Evolutionary conservation across 2,888 invertebrate species (phyloP).

Genomic region (Anthrax anthrax): DNA sequence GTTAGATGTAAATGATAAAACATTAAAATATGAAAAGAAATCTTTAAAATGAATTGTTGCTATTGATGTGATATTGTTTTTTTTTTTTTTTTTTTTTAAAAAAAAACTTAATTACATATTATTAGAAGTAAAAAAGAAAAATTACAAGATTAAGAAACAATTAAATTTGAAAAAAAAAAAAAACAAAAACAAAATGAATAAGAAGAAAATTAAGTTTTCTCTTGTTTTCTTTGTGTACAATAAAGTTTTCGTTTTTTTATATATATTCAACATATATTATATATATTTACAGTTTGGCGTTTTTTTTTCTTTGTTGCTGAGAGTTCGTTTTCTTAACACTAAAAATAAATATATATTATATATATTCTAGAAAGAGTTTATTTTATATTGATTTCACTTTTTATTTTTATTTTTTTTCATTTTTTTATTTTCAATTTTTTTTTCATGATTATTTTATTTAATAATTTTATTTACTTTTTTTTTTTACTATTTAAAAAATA

Average conservation of each 20-base stretch:
- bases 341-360: background rate
- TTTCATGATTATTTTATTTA: slow-evolving; percentile 4
- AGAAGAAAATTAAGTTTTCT: too few relatives aligned
- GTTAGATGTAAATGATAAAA: too few relatives aligned
- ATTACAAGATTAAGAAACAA: background rate
- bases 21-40: too few relatives aligned
- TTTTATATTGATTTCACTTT: too few relatives aligned
- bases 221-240: too few relatives aligned
- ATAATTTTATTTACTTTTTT: background rate
- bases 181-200: too few relatives aligned
- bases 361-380: slow-evolving; percentile 1
- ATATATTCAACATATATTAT: background rate
- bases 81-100: slow-evolving; percentile 2
- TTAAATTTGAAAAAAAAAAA: too few relatives aligned
- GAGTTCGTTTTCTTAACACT: slow-evolving; percentile 15
- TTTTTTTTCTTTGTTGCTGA: slow-evolving; percentile 15
- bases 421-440: slow-evolving; percentile 9
- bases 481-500: background rate
- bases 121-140: too few relatives aligned
- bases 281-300: slow-evolving; percentile 13
- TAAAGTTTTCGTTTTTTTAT: background rate
- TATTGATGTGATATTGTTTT: slow-evolving; percentile 9
- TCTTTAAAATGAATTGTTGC: slow-evolving; percentile 5
- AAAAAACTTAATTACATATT: too few relatives aligned
- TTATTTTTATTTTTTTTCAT: slow-evolving; percentile 4